Evolutionary conservation across 2,113 vertebrate species (phyloP).

Genomic region (Crotalus viridis): DNA sequence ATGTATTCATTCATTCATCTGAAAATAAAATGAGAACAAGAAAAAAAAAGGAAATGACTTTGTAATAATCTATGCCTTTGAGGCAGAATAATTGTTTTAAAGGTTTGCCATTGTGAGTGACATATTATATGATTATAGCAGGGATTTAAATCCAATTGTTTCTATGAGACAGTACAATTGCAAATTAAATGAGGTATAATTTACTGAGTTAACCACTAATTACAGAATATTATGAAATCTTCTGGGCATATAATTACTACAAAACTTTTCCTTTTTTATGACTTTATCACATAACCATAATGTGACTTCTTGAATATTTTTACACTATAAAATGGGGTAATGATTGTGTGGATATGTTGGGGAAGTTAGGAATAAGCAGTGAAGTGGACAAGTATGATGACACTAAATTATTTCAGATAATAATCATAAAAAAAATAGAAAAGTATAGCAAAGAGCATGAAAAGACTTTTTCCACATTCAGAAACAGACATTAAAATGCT

Average conservation of each 20-base stretch:
- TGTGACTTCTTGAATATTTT: not conserved
- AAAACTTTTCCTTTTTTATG: conserved; percentile 38
- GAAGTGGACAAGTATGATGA: not conserved
- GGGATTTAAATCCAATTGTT: not conserved
- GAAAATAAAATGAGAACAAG: not conserved
- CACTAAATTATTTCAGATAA: not conserved
- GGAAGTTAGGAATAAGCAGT: not conserved
- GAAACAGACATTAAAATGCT: not conserved
- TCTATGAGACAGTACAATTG: conserved; percentile 22
- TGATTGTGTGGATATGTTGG: not conserved
- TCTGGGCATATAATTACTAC: conserved; percentile 50
- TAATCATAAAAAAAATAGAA: not conserved
- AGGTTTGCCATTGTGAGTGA: conserved; percentile 1
- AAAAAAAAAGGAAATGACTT: not conserved
- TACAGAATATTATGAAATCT: conserved; percentile 48
- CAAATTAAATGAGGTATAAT: conserved; percentile 38
- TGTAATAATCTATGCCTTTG: not conserved
- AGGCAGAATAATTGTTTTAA: conserved; percentile 3
- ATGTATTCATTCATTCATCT: not conserved
- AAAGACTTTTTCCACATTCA: not conserved
- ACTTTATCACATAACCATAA: conserved; percentile 18
- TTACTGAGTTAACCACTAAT: conserved; percentile 52
- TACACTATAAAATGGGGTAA: not conserved
- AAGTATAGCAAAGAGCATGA: not conserved
- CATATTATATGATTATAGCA: conserved; percentile 7